Evolutionary conservation across 2,888 invertebrate species (phyloP).

Genomic region (Morinoia aosen): DNA sequence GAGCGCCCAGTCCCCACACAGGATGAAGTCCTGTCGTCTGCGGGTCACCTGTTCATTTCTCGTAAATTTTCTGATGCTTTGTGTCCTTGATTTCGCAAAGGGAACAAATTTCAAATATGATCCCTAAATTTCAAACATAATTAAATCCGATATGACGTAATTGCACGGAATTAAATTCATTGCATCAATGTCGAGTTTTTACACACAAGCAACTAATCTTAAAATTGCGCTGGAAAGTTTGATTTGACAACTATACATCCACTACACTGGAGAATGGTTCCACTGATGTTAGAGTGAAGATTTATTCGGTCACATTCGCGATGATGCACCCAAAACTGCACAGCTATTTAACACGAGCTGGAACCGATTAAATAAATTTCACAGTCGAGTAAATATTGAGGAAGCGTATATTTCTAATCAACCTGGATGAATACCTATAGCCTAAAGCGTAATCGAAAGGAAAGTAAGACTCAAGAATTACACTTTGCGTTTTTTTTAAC

Average conservation of each 20-base stretch:
- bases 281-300: neutral
- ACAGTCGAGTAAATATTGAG: too few relatives aligned
- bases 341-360: too few relatives aligned
- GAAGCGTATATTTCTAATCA: too few relatives aligned
- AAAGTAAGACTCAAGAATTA: neutral
- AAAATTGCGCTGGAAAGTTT: neutral
- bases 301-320: neutral
- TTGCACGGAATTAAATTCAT: too few relatives aligned
- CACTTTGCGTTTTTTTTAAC: neutral
- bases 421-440: neutral
- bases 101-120: neutral
- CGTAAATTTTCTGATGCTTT: neutral
- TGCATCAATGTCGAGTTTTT: neutral
- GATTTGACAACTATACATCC: neutral
- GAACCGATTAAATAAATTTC: too few relatives aligned
- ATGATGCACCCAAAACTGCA: neutral
- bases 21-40: neutral
- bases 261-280: neutral
- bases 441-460: neutral
- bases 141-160: too few relatives aligned
- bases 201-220: neutral
- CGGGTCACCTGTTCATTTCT: neutral
- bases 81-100: neutral
- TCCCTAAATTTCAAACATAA: neutral
- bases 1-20: conserved; percentile 29